Base-by-base conservation (phyloP, 1,140 invertebrate species). In the Achroia grisella region DNA sequence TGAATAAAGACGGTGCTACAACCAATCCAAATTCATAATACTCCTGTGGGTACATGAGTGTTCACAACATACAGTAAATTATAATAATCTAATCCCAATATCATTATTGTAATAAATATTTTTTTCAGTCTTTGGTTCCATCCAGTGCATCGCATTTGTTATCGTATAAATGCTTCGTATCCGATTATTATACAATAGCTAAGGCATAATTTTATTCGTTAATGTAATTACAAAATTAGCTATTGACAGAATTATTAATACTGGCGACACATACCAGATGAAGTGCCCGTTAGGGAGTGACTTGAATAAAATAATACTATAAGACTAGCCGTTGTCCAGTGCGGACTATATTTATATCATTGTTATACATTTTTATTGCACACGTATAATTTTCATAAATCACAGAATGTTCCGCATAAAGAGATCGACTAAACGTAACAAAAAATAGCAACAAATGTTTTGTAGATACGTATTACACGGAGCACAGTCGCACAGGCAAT, bases 41-140 rank as follows among this genome's bases (percentile, higher is more conserved):
- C 6, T 3, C 17, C 2, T 23, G 17, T 3, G 17, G 17, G 2
- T 44, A 31, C 36, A 45, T 45, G 52, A 56, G 42, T 37, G 52
- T 56, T 57, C 31, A 47, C 56, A 61, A 59, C 55, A 57, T 56
- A 61, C 44, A 48, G 53, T 62, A 63, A 62, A 72, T 67, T 72
- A 70, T 75, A 59, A 71, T 77, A 73, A 71, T 71, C 65, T 75
- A 77, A 73, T 65, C 71, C 64, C 71, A 74, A 71, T 76, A 72
- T 62, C 60, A 65, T 74, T 68, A 75, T 67, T 64, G 73, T 66
- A 77, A 77, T 73, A 79, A 80, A 75, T 80, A 80, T 71, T 71
- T 23, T 59, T 64, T 79, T 75, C 79, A 75, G 79, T 75, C 79
- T 82, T 82, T 75, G 78, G 76, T 77, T 60, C 66, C 67, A 73